phyloP scores from a whole-genome alignment of 1,140 invertebrate species.

The Drosophila trapezifrons region DNA sequence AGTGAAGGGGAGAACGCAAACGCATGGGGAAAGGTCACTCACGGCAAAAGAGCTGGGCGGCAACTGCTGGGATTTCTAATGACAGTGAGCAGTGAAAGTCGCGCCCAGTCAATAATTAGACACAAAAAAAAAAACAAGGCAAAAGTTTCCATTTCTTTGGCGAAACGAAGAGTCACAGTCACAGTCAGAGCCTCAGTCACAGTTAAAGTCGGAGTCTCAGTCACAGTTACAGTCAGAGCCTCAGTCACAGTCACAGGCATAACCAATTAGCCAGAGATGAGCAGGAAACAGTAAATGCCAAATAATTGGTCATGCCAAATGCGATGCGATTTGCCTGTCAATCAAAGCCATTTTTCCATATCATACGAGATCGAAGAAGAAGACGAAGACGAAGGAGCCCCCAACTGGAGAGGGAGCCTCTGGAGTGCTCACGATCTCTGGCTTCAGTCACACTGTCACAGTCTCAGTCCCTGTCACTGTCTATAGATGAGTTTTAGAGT shows the following conservation, averaged over 20 bases:
- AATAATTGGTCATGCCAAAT: constrained; percentile 59
- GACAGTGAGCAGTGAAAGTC: constrained; percentile 62
- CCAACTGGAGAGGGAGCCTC: not conserved
- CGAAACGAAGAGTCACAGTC: not conserved
- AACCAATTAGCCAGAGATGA: constrained; percentile 42
- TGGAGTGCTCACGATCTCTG: constrained; percentile 31
- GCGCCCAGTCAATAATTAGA: constrained; percentile 57
- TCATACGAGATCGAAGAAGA: constrained; percentile 3
- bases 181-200: not conserved
- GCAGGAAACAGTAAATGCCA: constrained; percentile 50
- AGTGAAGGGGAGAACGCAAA: constrained; percentile 22
- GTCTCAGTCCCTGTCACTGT: constrained; percentile 3
- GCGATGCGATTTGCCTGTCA: constrained; percentile 46
- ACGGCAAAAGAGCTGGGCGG: not conserved
- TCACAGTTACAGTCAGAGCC: constrained; percentile 3
- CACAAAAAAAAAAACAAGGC: constrained; percentile 20
- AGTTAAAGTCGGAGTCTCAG: too few relatives aligned
- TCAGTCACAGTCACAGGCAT: constrained; percentile 21
- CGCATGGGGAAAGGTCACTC: not conserved
- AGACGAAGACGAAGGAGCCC: not conserved
- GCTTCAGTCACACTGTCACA: constrained; percentile 7
- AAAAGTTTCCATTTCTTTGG: constrained; percentile 28
- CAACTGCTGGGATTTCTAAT: constrained; percentile 10
- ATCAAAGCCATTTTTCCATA: constrained; percentile 39
- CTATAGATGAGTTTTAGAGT: not conserved